Evolutionary conservation across 2,888 invertebrate genomes (phyloP).

Genomic region (Synergus umbraculus): DNA sequence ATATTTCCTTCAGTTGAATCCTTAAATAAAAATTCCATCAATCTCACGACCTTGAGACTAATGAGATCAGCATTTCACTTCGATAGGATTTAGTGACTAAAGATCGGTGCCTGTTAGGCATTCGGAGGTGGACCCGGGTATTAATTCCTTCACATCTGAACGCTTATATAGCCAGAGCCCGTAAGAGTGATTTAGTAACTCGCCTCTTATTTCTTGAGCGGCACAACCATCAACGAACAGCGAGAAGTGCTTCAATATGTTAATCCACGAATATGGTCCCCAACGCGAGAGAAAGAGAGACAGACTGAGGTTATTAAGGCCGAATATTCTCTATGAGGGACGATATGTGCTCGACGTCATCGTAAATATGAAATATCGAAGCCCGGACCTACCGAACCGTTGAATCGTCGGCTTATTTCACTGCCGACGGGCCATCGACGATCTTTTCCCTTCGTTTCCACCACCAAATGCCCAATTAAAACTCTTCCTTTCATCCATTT

Average conservation of each 20-base stretch:
- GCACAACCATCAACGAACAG: conserved; percentile 54
- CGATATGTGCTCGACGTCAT: conserved; percentile 70
- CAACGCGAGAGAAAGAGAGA: conserved; percentile 54
- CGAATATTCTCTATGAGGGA: conserved; percentile 62
- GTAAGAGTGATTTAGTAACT: conserved; percentile 74
- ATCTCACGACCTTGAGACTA: conserved; percentile 9
- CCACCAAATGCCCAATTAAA: conserved; percentile 57
- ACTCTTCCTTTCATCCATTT: conserved; percentile 66
- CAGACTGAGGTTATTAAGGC: conserved; percentile 70
- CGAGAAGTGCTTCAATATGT: conserved; percentile 74
- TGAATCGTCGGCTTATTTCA: conserved; percentile 53
- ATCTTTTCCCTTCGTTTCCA: conserved; percentile 48
- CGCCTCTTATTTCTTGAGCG: conserved; percentile 63
- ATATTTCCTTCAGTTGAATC: neutral
- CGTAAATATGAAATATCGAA: conserved; percentile 77
- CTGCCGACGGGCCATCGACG: conserved; percentile 54
- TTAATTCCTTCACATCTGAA: conserved; percentile 67
- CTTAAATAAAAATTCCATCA: neutral
- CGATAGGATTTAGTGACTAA: conserved; percentile 21
- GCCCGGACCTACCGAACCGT: conserved; percentile 63
- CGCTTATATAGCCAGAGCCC: conserved; percentile 62
- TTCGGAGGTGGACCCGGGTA: conserved; percentile 62
- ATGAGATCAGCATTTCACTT: conserved; percentile 25
- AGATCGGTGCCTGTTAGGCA: conserved; percentile 50
- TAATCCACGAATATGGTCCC: conserved; percentile 74